phyloP scores from a whole-genome alignment of 2,888 invertebrate species.

The Leptogaster cylindrica region DNA sequence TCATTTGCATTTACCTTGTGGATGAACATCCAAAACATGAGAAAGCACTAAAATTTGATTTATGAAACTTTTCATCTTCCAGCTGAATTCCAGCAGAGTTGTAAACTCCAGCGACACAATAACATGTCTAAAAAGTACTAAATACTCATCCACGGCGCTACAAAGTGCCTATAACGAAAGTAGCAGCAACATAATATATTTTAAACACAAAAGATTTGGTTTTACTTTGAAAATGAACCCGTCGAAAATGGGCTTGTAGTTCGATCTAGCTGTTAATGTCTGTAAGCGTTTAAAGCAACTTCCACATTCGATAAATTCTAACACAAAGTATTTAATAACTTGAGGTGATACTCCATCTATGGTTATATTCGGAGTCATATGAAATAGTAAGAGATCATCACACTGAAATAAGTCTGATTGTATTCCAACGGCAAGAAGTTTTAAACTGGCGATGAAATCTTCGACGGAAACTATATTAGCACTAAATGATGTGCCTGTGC shows the following conservation, averaged over 20 bases:
- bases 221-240: constrained; percentile 56
- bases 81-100: constrained; percentile 53
- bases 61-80: constrained; percentile 53
- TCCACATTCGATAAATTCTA: constrained; percentile 58
- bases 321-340: constrained; percentile 59
- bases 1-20: constrained; percentile 53
- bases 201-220: neutral
- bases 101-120: constrained; percentile 53
- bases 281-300: constrained; percentile 56
- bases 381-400: constrained; percentile 62
- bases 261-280: constrained; percentile 52
- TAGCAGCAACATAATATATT: neutral
- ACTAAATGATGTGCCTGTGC: constrained; percentile 47
- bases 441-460: constrained; percentile 55
- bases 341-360: constrained; percentile 64
- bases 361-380: constrained; percentile 62
- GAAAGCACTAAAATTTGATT: constrained; percentile 55
- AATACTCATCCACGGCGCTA: constrained; percentile 67
- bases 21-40: constrained; percentile 54
- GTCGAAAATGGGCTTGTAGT: constrained; percentile 54
- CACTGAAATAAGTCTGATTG: constrained; percentile 66
- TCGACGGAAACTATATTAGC: constrained; percentile 49
- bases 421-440: constrained; percentile 64
- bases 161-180: constrained; percentile 67
- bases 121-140: constrained; percentile 66